Percentiles rank a stretch among this genome's conserved stretches.
Conservation (phyloP, 2,797 vertebrate genomes). For the Rhinogobio ventralis region DNA sequence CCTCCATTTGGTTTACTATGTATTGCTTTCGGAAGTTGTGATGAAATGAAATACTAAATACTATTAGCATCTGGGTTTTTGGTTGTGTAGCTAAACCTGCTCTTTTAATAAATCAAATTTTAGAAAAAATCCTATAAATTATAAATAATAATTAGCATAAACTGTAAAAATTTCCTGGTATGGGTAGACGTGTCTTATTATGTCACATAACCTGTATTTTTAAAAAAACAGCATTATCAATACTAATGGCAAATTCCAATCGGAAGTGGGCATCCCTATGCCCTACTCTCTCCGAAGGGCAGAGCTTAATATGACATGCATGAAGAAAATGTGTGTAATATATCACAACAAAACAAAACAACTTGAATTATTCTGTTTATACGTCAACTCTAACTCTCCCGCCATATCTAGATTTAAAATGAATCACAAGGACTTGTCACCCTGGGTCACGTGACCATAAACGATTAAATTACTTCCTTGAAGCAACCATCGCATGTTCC, state of each 20-base stretch:
- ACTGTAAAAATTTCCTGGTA: constrained; percentile 1
- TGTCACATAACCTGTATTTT: neutral
- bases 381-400: too few species aligned
- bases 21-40: neutral
- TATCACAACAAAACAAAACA: too few species aligned
- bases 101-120: neutral
- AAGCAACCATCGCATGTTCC: too few species aligned
- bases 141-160: constrained; percentile 15
- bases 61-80: neutral
- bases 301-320: too few species aligned
- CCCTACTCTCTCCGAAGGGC: too few species aligned
- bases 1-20: constrained; percentile 17
- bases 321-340: too few species aligned
- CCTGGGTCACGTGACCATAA: too few species aligned
- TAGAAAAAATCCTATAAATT: neutral
- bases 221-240: constrained; percentile 5
- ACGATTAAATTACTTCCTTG: too few species aligned
- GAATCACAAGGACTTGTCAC: too few species aligned
- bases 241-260: neutral
- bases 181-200: constrained; percentile 5
- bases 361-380: too few species aligned
- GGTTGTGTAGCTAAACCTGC: constrained; percentile 17
- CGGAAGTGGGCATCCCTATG: too few species aligned
- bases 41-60: constrained; percentile 10
- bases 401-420: too few species aligned